phyloP scores from a whole-genome alignment of 2,888 invertebrate species.

The Octodonta nipae region DNA sequence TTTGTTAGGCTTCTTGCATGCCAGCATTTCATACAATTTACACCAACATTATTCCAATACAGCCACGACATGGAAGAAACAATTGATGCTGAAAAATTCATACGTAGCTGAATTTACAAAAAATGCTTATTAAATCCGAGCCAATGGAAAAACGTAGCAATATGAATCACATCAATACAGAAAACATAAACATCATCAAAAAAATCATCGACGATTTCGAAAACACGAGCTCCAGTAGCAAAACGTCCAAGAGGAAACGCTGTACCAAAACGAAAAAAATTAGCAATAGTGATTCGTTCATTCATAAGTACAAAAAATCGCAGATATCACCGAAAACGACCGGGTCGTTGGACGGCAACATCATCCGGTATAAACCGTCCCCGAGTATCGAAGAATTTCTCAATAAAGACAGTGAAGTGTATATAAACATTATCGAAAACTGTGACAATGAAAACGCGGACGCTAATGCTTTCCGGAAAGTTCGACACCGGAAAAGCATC shows the following conservation, averaged over 20 bases:
- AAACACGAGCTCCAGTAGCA: conserved; percentile 11
- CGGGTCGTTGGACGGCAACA: conserved; percentile 19
- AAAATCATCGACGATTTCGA: conserved; percentile 32
- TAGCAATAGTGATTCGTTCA: conserved; percentile 24
- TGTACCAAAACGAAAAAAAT: conserved; percentile 17
- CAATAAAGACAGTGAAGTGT: conserved; percentile 25
- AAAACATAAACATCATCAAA: conserved; percentile 31
- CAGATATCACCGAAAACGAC: conserved; percentile 25
- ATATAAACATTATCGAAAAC: conserved; percentile 28
- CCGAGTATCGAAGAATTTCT: conserved; percentile 20
- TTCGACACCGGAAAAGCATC: conserved; percentile 13
- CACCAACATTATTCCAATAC: too few species aligned
- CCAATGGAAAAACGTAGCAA: conserved; percentile 14
- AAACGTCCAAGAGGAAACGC: conserved; percentile 8
- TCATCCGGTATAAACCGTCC: conserved; percentile 17
- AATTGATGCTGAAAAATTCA: too few species aligned
- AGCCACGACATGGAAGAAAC: too few species aligned
- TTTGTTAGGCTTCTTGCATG: too few species aligned
- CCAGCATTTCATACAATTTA: too few species aligned
- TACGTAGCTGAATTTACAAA: too few species aligned
- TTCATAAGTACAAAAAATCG: conserved; percentile 22
- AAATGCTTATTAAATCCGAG: conserved; percentile 12
- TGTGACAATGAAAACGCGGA: conserved; percentile 25
- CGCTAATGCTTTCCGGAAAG: conserved; percentile 20
- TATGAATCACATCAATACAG: conserved; percentile 17